phyloP scores from a whole-genome alignment of 2,888 invertebrate genomes.

The Zootermopsis nevadensis region DNA sequence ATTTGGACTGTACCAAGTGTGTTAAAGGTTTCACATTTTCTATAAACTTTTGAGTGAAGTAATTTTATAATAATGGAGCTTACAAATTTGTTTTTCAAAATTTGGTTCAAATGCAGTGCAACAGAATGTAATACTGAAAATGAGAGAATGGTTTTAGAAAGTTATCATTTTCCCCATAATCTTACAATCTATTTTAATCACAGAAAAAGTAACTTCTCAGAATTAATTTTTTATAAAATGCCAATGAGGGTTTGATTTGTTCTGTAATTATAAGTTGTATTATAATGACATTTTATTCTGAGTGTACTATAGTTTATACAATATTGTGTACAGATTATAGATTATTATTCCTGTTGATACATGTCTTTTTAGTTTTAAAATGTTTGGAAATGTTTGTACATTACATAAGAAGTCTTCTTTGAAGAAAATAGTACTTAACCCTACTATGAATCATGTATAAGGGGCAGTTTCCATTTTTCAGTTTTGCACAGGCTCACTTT shows the following conservation, averaged over 20 bases:
- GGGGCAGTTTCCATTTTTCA: constrained; percentile 7
- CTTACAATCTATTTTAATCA: background rate
- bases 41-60: background rate
- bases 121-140: constrained; percentile 4
- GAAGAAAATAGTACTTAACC: constrained; percentile 30
- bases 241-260: background rate
- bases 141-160: background rate
- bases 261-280: background rate
- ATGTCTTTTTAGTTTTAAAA: background rate
- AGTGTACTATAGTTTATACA: constrained; percentile 29
- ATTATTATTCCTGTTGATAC: constrained; percentile 4
- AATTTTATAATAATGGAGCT: background rate
- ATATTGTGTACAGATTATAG: constrained; percentile 29
- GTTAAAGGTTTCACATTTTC: constrained; percentile 8
- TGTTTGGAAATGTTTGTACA: constrained; percentile 32
- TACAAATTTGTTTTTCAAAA: background rate
- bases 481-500: constrained; percentile 38
- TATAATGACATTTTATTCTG: background rate
- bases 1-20: constrained; percentile 8
- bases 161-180: background rate
- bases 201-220: background rate
- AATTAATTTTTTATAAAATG: background rate
- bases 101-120: background rate
- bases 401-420: background rate
- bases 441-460: background rate